phyloP scores from a whole-genome alignment of 1,140 invertebrate genomes.

The Centruroides vittatus region DNA sequence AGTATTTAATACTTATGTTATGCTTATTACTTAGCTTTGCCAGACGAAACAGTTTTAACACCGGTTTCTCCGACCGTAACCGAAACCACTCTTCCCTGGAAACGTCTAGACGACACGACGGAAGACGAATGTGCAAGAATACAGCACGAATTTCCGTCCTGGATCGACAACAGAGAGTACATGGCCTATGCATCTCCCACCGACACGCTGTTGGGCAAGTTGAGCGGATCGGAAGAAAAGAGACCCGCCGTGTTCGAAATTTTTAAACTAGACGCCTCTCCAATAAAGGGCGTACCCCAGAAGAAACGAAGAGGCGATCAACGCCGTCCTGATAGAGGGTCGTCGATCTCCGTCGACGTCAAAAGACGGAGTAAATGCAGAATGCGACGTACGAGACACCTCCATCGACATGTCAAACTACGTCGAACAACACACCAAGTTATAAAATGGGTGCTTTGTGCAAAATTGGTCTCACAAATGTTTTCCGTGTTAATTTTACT shows the following conservation, averaged over 20 bases:
- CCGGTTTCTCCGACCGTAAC: conserved; percentile 48
- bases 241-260: conserved; percentile 8
- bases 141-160: conserved; percentile 77
- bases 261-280: not conserved
- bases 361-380: too few species aligned
- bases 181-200: conserved; percentile 63
- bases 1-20: too few species aligned
- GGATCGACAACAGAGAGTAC: conserved; percentile 86
- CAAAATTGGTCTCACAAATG: too few species aligned
- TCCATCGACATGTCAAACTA: too few species aligned
- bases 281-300: too few species aligned
- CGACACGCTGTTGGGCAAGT: conserved; percentile 60
- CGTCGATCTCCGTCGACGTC: too few species aligned
- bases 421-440: too few species aligned
- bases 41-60: not conserved
- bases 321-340: too few species aligned
- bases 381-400: too few species aligned
- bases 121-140: conserved; percentile 33
- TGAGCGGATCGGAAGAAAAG: conserved; percentile 1
- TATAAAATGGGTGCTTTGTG: too few species aligned
- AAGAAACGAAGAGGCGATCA: too few species aligned
- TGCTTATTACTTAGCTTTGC: not conserved
- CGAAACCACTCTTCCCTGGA: conserved; percentile 76
- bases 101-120: conserved; percentile 33
- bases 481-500: too few species aligned